Base-by-base conservation (phyloP, 1,140 invertebrate species). In the Metopolophium dirhodum region DNA sequence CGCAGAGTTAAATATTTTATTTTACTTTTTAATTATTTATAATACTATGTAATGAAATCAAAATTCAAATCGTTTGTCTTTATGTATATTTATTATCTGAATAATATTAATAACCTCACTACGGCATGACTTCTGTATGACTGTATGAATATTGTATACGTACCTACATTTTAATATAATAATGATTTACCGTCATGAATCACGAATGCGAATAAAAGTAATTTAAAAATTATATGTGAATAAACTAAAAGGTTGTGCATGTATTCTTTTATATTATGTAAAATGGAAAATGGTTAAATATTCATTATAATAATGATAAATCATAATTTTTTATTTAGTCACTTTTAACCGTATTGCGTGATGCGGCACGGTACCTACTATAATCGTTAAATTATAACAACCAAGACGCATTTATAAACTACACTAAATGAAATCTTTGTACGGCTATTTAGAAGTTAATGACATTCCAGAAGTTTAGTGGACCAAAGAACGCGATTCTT, bases 391-490 rank as follows among this genome's bases (percentile, higher is more conserved):
- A 77, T 49, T n/a, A 51, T 47, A 87, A 54, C 22, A 89, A 89
- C 7, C 6, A 30, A 57, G 37, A 57, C 88, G 11, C 35, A 57
- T 89, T 89, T 37, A 89, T 41, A 37, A 57, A 30, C 35, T 89
- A 57, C 4, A 37, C 22, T 89, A 57, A 89, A 57, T 57, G 11
- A 89, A 89, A 89, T 57, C 22, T 89, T 57, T 57, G 49, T 89
- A 89, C 14, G 88, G 35, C 11, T 57, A 35, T 89, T 57, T 37
- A 89, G 35, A 57, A 41, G 9, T 57, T 54, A 57, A 57, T 57
- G 14, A 11, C 51, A 89, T 89, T 89, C 22, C 89, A 90, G 89
- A 68, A 90, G 37, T 47, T 90, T 47, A 90, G 41, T 90, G 54
- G 14, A 90, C 89, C 23, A 90, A 68, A 61, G 9, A 61, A 68